Conservation (phyloP, 2,113 vertebrate genomes). For the Eulemur rufifrons region DNA sequence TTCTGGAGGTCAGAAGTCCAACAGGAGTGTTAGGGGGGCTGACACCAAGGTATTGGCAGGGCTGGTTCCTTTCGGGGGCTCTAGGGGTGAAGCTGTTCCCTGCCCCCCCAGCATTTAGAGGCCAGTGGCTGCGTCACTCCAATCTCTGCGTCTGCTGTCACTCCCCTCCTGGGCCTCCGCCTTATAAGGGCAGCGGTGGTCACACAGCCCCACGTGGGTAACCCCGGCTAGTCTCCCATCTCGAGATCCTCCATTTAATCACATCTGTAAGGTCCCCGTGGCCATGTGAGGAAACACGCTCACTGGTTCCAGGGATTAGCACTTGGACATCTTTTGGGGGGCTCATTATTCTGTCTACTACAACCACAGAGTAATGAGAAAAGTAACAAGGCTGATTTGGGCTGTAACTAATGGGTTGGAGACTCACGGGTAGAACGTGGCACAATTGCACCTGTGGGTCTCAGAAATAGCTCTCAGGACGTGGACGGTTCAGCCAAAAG, state of each 20-base stretch:
- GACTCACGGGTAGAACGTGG: fast-evolving
- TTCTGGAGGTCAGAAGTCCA: not conserved
- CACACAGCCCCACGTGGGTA: not conserved
- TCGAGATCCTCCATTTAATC: not conserved
- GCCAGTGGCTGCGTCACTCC: not conserved
- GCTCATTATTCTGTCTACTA: not conserved
- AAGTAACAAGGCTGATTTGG: no score
- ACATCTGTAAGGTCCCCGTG: no score
- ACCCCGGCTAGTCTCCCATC: not conserved
- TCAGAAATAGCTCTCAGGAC: not conserved
- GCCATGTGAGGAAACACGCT: not conserved
- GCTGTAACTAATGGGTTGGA: not conserved
- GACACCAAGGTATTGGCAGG: not conserved
- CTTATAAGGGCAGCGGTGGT: not conserved
- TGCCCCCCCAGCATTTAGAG: not conserved
- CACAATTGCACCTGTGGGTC: not conserved
- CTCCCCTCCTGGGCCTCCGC: not conserved
- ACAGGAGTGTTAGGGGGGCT: no score
- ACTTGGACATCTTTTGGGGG: no score
- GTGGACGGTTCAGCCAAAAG: not conserved
- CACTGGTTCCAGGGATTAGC: not conserved
- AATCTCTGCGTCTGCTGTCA: no score
- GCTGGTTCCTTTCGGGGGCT: not conserved
- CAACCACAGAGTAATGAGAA: not conserved
- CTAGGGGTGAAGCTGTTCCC: not conserved